Base-by-base conservation (phyloP, 2,113 vertebrate species). In the Leucosticte australis region DNA sequence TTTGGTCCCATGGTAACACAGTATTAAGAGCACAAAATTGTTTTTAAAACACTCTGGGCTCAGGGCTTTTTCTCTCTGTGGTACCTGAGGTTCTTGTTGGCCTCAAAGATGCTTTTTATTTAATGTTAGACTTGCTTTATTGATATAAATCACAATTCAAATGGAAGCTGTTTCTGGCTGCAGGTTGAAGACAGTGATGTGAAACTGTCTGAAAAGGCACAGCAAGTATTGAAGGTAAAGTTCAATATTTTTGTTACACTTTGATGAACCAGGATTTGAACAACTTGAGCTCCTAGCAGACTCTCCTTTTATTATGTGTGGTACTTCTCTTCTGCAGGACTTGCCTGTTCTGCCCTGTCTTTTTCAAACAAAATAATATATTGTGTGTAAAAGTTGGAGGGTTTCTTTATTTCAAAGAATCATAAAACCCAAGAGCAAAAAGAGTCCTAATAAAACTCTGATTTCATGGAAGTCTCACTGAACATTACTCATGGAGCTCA, bases 131-230 rank as follows among this genome's bases (percentile, higher is more conserved):
- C 7, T 91, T 50, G 9, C 14, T 88, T 77, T 63, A 22, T 69
- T 42, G 49, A 0, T 55, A 13, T 69, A 55, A 18, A 30, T 84
- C 53, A 67, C 21, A 13, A 10, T 52, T 33, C 44, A 62, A 69
- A 70, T 77, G 91, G 59, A 83, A 95, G 81, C 52, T 87, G 9
- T 93, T 93, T 73, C 94, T 96, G 83, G 13, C 70, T 83, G 6
- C 87, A 99, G 99, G 98, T 99, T 94, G 99, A 99, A 94, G 98
- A 99, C 60, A 97, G 98, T 91, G 99, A 99, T 96, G 98, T 99
- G 84, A 99, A 98, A 93, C 96, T 98, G 6, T 99, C 98, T 70
- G 99, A 99, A 86, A 98, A 98, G 94, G 98, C 98, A 27, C 98
- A 99, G 53, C 97, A 96, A 60, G 83, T 98, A 41, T 31, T 92